Evolutionary conservation across 2,888 invertebrate genomes (phyloP).

Genomic region (Hanleya hanleyi): DNA sequence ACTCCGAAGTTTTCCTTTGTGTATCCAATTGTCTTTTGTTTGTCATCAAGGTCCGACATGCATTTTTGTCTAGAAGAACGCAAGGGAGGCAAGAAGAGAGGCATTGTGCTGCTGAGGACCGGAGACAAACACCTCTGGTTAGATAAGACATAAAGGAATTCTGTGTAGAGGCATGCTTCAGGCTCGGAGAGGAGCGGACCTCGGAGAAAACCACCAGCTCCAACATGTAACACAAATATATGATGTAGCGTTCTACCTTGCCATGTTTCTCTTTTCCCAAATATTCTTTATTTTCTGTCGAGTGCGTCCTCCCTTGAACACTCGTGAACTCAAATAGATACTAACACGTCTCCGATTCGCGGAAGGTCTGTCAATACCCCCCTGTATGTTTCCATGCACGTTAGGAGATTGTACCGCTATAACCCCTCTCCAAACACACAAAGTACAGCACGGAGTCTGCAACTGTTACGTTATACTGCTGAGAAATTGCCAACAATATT

Average conservation of each 20-base stretch:
- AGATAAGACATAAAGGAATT: constrained; percentile 7
- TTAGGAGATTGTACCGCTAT: too few relatives aligned
- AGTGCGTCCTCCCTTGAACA: not conserved
- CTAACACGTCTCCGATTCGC: not conserved
- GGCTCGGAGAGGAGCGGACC: not conserved
- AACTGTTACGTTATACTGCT: too few relatives aligned
- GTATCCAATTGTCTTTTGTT: not conserved
- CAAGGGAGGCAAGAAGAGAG: not conserved
- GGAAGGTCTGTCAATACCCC: not conserved
- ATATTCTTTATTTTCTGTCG: constrained; percentile 1
- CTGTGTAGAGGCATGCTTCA: not conserved
- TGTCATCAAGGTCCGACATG: constrained; percentile 8
- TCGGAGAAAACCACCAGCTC: not conserved
- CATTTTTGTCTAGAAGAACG: not conserved
- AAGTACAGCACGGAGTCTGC: too few relatives aligned
- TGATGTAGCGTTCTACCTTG: constrained; percentile 4
- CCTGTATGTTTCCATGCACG: too few relatives aligned
- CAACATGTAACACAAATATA: constrained; percentile 8
- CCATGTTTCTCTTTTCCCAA: constrained; percentile 7
- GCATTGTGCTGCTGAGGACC: not conserved
- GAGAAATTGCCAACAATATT: too few relatives aligned
- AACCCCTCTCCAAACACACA: too few relatives aligned
- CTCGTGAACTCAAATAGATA: not conserved
- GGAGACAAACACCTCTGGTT: not conserved
- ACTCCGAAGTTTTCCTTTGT: not conserved